phyloP scores from a whole-genome alignment of 1,140 invertebrate species.

The Hestina assimilis region DNA sequence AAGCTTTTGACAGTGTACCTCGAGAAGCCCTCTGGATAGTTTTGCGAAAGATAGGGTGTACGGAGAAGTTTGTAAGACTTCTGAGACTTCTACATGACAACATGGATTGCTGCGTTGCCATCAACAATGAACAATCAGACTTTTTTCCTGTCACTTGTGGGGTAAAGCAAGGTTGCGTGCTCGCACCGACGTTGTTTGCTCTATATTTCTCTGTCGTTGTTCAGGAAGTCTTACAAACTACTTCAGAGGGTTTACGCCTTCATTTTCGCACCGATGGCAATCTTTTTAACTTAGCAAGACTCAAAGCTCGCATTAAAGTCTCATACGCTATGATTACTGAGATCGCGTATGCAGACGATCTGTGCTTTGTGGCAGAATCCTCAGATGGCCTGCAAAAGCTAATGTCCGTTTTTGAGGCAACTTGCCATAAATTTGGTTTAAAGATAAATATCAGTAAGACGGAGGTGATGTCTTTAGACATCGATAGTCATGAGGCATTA shows the following conservation, averaged over 20 bases:
- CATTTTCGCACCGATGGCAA: slow-evolving; percentile 12
- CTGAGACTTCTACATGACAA: slow-evolving; percentile 6
- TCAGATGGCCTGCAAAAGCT: too few species aligned
- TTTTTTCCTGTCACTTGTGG: background rate
- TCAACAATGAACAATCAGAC: background rate
- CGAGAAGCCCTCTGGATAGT: slow-evolving; percentile 7
- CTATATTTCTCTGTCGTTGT: too few species aligned
- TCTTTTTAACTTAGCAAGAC: slow-evolving; percentile 17
- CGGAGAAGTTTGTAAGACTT: slow-evolving; percentile 10
- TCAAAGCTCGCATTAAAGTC: slow-evolving; percentile 23
- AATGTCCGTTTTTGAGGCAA: too few species aligned
- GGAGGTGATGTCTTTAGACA: slow-evolving; percentile 28
- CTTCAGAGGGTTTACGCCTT: slow-evolving; percentile 17
- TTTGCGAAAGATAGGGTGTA: background rate
- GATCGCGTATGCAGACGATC: too few species aligned
- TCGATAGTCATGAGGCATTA: slow-evolving; percentile 10
- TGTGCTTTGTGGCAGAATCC: too few species aligned
- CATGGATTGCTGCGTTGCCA: slow-evolving; percentile 5
- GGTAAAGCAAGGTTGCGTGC: background rate
- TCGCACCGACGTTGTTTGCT: background rate
- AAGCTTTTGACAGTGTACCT: background rate
- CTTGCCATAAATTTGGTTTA: slow-evolving; percentile 24
- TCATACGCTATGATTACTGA: too few species aligned
- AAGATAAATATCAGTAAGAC: slow-evolving; percentile 30
- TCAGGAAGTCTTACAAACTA: too few species aligned